Conservation (phyloP, 2,113 vertebrate genomes). For the Conger conger region DNA sequence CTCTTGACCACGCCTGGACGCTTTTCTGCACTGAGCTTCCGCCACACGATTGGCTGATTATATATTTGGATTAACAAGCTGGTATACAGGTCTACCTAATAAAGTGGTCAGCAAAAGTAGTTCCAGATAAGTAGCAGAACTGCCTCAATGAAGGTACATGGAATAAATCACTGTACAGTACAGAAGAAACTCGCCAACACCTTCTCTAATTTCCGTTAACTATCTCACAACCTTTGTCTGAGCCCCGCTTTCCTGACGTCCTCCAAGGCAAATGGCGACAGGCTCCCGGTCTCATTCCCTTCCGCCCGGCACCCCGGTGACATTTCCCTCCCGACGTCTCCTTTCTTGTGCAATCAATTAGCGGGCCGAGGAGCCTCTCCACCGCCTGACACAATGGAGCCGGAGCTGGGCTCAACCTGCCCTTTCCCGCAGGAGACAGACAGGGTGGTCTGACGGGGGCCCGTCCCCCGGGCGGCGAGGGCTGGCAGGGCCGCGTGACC, state of each 20-base stretch:
- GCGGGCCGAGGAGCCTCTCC: neutral
- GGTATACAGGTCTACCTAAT: no score
- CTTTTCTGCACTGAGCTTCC: no score
- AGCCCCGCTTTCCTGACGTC: neutral
- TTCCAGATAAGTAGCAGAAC: neutral
- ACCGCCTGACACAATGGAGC: neutral
- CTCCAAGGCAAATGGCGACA: neutral
- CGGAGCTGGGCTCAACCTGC: constrained; percentile 15
- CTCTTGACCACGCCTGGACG: no score
- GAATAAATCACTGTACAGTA: neutral
- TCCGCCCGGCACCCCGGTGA: neutral
- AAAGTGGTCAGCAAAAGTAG: no score
- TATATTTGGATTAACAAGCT: no score
- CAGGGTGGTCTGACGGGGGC: neutral
- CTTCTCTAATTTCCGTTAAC: neutral
- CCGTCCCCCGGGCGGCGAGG: neutral
- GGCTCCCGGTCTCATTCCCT: neutral
- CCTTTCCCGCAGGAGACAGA: constrained; percentile 1
- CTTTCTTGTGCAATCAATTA: constrained; percentile 21
- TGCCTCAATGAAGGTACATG: neutral
- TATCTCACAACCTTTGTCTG: neutral
- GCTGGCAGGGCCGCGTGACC: neutral
- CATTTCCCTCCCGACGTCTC: constrained; percentile 21
- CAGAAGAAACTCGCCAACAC: neutral
- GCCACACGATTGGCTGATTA: no score